Evolutionary conservation across 2,113 vertebrate species (phyloP), one percentile per base, ranked within the genome.

Genomic region (Microtus pennsylvanicus): DNA sequence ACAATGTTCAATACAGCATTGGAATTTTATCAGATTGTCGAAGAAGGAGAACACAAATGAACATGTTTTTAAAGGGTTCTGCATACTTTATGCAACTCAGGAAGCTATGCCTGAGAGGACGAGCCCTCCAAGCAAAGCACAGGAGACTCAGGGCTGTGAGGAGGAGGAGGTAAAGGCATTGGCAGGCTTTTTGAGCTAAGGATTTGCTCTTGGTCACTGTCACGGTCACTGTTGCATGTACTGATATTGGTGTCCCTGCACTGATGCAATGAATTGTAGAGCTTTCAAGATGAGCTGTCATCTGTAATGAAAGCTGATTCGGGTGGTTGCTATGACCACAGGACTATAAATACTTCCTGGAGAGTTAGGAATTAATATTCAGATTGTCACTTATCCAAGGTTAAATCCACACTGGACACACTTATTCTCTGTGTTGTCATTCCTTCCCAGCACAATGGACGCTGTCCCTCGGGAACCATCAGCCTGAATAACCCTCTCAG

Each of bases 291-390:
- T 63, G 70, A 38, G 67, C 1, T 38, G 12, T 35, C 7, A 16
- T 26, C 52, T 2, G 14, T 16, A 35, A 7, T 16, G 65, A 70
- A 50, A 47, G 33, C 22, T 26, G 11, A 47, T 72, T 72, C 22
- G 33, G 28, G 10, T 35, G 6, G 0, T 17, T 47, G 12, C 35
- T 45, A 33, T 13, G 42, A 35, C n/a, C 47, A 38, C 16, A 87
- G 52, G 42, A 35, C 2, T 0, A 22, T 24, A 12, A 5, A 1
- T 0, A 1, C 11, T 87, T 77, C 38, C 30, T 22, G 24, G 19
- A 87, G 38, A 69, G 21, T 70, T 6, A 50, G 30, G 7, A 22
- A 77, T 1, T 72, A 17, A 50, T 35, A 65, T 22, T 83, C 42
- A 69, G 38, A 67, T 80, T 42, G 28, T n/a, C 22, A 7, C 80